Conservation (phyloP, 1,140 invertebrate species). For the Acromyrmex echinatior region DNA sequence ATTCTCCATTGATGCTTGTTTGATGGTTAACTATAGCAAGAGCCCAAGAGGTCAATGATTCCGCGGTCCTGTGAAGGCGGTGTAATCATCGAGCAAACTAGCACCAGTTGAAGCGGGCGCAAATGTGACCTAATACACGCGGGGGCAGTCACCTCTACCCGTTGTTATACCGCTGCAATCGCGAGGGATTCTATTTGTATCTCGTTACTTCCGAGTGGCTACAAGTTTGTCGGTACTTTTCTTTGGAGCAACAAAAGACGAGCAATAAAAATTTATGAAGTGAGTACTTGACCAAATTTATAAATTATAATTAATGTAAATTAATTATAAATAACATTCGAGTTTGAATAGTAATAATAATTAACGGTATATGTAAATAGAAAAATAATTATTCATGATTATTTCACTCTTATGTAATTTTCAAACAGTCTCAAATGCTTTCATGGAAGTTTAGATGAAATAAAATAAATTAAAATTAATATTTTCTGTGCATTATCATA, state of each 20-base stretch:
- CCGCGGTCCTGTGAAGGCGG: slow-evolving; percentile 63
- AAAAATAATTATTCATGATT: not conserved
- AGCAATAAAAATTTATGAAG: not conserved
- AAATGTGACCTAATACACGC: slow-evolving; percentile 79
- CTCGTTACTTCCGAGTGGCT: slow-evolving; percentile 81
- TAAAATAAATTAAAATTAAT: not conserved
- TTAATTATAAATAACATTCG: not conserved
- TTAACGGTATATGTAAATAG: not conserved
- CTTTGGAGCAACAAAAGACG: not conserved
- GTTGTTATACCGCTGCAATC: slow-evolving; percentile 72
- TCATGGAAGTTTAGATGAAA: not conserved
- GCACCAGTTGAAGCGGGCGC: slow-evolving; percentile 63
- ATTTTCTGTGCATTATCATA: not conserved
- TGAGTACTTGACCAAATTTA: not conserved
- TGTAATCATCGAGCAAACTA: slow-evolving; percentile 58
- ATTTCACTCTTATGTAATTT: not conserved
- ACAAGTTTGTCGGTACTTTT: slow-evolving; percentile 28
- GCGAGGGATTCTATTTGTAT: slow-evolving; percentile 82
- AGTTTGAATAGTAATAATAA: not conserved
- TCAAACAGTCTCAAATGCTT: not conserved
- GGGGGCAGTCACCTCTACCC: slow-evolving; percentile 78
- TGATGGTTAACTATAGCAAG: not conserved
- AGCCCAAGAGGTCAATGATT: slow-evolving; percentile 73
- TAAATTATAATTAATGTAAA: not conserved
- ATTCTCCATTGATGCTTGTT: not conserved